These are phyloP conservation scores for Ochotona princeps DNA, from an alignment of 2,113 vertebrate genomes.

Conservation along the genomic window DNA sequence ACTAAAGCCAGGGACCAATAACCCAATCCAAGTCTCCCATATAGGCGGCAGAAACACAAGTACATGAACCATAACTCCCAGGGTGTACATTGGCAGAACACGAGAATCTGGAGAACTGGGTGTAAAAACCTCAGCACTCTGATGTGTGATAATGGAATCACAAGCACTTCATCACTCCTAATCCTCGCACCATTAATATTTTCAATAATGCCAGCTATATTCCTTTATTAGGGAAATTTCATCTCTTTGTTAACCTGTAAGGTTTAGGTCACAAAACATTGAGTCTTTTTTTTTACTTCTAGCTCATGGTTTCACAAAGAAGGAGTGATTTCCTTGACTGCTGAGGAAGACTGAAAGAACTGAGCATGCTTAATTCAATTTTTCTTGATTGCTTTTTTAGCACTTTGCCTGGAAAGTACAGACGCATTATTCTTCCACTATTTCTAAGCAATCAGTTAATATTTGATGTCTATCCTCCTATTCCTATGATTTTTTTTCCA, in stretches of 20 bases:
- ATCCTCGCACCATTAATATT: neutral
- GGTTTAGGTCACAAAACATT: neutral
- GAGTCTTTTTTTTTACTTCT: neutral
- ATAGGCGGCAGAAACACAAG: too few species aligned
- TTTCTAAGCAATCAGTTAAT: neutral
- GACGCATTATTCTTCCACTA: neutral
- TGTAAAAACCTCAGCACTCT: too few species aligned
- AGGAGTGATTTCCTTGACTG: neutral
- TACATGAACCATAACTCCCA: too few species aligned
- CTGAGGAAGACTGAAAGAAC: neutral
- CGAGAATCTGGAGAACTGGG: too few species aligned
- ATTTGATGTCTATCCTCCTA: neutral
- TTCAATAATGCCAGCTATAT: neutral
- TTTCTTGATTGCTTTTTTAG: neutral
- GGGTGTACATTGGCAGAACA: too few species aligned
- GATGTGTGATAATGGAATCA: too few species aligned
- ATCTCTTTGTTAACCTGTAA: neutral
- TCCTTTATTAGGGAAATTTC: neutral
- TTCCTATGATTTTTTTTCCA: neutral
- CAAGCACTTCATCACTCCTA: too few species aligned
- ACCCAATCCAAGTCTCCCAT: too few species aligned
- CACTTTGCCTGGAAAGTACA: neutral
- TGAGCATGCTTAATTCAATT: neutral
- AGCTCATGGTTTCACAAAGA: conserved; percentile 13
- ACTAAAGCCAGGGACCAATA: too few species aligned